Percentiles rank a stretch among this genome's conserved stretches.
Conservation (phyloP, 2,113 vertebrate species). For the Malurus elegans region DNA sequence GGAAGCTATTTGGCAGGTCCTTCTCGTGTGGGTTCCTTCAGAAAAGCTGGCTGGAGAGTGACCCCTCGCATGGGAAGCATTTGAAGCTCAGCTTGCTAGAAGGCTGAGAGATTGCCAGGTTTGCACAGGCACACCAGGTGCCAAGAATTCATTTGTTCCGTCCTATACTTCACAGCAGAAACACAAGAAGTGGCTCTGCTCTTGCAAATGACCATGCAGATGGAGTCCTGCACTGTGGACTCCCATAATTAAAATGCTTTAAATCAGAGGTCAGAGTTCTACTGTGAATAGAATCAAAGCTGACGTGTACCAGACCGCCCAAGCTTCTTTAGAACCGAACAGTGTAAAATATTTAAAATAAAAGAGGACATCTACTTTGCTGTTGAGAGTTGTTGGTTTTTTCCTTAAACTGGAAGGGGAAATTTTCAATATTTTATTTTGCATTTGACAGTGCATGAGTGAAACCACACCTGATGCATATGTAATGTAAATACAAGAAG, state of each 20-base stretch:
- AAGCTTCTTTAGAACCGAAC: background rate
- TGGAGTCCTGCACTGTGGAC: background rate
- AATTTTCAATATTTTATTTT: background rate
- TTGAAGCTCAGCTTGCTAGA: background rate
- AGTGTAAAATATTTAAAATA: background rate
- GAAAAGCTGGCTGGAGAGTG: background rate
- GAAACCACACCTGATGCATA: background rate
- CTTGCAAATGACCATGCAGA: background rate
- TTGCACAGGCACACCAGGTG: background rate
- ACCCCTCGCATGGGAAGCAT: accelerated
- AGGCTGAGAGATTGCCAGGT: background rate
- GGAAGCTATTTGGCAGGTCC: conserved; percentile 6
- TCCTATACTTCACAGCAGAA: background rate
- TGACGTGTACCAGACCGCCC: accelerated
- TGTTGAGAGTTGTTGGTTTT: background rate
- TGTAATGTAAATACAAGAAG: background rate
- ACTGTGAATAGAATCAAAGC: background rate
- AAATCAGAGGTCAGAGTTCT: background rate
- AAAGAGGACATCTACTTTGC: background rate
- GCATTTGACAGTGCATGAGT: background rate
- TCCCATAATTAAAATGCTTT: background rate
- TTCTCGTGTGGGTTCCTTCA: background rate
- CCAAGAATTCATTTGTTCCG: conserved; percentile 1
- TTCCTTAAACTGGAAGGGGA: background rate
- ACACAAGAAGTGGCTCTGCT: background rate